Percentiles rank a stretch among this genome's conserved stretches.
Evolutionary conservation across 2,888 invertebrate species (phyloP).

Genomic region (Tuta absoluta): DNA sequence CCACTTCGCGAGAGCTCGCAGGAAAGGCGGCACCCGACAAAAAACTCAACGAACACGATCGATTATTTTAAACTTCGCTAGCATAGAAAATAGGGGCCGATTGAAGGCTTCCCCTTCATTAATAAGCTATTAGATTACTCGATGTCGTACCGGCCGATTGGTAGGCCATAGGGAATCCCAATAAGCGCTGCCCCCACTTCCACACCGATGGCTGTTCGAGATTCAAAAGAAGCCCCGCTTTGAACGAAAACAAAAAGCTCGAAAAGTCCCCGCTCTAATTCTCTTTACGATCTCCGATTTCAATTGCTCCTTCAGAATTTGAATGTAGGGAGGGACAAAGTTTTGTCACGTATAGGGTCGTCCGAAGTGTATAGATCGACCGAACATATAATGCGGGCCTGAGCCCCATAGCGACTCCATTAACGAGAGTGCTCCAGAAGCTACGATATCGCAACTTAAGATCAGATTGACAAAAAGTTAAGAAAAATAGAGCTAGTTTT

Average conservation of each 20-base stretch:
- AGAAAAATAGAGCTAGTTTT: constrained; percentile 72
- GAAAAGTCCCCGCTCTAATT: constrained; percentile 79
- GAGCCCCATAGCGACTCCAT: constrained; percentile 76
- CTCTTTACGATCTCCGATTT: constrained; percentile 81
- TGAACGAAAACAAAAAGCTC: constrained; percentile 77
- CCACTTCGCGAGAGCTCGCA: constrained; percentile 61
- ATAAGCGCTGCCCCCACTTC: constrained; percentile 79
- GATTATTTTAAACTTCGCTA: constrained; percentile 73
- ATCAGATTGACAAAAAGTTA: constrained; percentile 75
- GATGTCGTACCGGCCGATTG: constrained; percentile 75
- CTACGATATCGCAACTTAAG: constrained; percentile 73
- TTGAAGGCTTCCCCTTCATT: constrained; percentile 75
- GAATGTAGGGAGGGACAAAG: constrained; percentile 80
- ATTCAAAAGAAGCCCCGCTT: constrained; percentile 80
- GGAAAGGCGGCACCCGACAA: constrained; percentile 68
- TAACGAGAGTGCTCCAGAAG: constrained; percentile 74
- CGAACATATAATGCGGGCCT: constrained; percentile 76
- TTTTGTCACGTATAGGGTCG: constrained; percentile 79
- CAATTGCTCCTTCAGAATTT: constrained; percentile 82
- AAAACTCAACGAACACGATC: constrained; percentile 61
- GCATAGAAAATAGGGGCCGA: constrained; percentile 76
- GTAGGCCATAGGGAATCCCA: constrained; percentile 79
- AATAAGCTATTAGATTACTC: constrained; percentile 81
- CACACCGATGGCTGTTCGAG: constrained; percentile 77
- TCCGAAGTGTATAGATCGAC: constrained; percentile 63